Conservation (phyloP, 2,113 vertebrate genomes). For the Heterotilapia buettikoferi region DNA sequence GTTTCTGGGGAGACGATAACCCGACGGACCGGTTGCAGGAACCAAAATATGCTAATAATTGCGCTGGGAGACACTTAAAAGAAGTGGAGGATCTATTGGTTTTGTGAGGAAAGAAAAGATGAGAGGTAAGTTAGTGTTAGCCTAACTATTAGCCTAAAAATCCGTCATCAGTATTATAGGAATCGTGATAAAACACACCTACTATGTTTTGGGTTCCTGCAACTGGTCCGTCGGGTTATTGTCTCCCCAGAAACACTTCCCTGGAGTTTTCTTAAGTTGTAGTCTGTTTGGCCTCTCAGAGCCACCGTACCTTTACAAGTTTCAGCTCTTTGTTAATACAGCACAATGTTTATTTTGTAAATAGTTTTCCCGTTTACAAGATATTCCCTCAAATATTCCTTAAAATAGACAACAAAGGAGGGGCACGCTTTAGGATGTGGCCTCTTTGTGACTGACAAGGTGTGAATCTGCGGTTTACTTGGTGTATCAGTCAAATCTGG, state of each 20-base stretch:
- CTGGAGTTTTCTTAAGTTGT: not conserved
- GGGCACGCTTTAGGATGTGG: fast-evolving
- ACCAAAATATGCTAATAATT: not conserved
- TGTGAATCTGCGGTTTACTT: not conserved
- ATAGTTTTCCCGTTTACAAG: not conserved
- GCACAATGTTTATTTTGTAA: not conserved
- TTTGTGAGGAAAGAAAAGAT: not conserved
- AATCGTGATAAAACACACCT: not conserved
- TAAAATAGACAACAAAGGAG: not conserved
- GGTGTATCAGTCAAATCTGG: not conserved
- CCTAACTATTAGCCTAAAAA: not conserved
- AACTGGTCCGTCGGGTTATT: not conserved
- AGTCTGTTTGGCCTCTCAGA: not conserved
- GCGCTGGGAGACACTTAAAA: not conserved
- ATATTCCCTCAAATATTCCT: not conserved
- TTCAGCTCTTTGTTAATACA: not conserved
- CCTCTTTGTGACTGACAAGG: not conserved
- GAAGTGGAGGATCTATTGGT: not conserved
- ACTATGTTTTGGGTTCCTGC: not conserved
- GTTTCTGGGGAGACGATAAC: not conserved
- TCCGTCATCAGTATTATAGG: not conserved
- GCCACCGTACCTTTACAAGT: not conserved
- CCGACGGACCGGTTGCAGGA: not conserved
- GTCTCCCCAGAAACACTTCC: not conserved
- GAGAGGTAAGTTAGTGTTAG: not conserved